Evolutionary conservation across 2,113 vertebrate species (phyloP), one percentile per base, ranked within the genome.

Genomic region (Catharus bicknelli): DNA sequence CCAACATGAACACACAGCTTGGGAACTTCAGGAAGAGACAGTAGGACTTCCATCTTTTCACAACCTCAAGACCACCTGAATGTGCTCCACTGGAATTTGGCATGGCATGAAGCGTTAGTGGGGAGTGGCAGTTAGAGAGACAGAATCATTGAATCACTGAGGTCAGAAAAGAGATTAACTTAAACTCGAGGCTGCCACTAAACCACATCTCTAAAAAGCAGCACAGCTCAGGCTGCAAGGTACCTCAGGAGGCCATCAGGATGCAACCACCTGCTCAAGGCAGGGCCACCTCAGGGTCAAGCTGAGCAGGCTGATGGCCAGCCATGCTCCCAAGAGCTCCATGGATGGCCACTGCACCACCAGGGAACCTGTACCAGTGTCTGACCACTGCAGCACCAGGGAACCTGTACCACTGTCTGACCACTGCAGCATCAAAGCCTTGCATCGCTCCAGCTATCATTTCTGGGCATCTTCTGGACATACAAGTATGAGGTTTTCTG

Each of bases 261-360:
- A 9, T 19, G 66, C 38, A 47, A 34, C 1, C 55, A 74, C 5
- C 38, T 38, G 30, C 72, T 73, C 2, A 1, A 64, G 40, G n/a
- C 32, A 93, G 16, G 8, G 42, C 22, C 74, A 53, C 22, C 62
- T 50, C 42, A 7, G 66, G 3, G n/a, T 8, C 55, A 13, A 13
- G 17, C 7, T 34, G 32, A 25, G 1, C 32, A 22, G 22, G 42
- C 6, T 43, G 50, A 27, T 9, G 23, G 50, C 4, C 73, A 77
- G 43, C 21, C 47, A 10, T 6, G 32, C 61, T 55, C 55, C 12
- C 6, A 58, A 20, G 22, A 83, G 58, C 32, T 48, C 63, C 54
- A 12, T 0, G 2, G n/a, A 32, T 5, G 23, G 38, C 48, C 42
- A 22, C 42, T 16, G 12, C 55, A 58, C 3, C 42, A 2, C 11